These are phyloP conservation scores for Microcebus jonahi DNA, from an alignment of 2,113 vertebrate genomes.

Conservation along the genomic window DNA sequence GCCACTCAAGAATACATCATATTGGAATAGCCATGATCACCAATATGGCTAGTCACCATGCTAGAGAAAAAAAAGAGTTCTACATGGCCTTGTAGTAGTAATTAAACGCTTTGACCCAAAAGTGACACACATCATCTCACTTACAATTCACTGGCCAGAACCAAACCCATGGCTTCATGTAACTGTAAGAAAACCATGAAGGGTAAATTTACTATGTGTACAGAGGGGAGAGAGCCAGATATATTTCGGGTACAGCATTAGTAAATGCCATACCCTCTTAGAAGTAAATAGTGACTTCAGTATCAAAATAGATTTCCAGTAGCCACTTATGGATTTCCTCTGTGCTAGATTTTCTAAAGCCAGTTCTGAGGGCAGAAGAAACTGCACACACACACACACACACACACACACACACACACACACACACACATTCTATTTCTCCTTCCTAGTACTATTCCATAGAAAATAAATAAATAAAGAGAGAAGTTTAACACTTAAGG, in stretches of 20 bases:
- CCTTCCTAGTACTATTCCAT: background rate
- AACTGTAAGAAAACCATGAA: background rate
- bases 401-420: background rate
- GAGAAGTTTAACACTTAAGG: background rate
- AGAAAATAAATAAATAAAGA: background rate
- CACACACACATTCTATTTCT: background rate
- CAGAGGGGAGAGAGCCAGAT: background rate
- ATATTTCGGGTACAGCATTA: background rate
- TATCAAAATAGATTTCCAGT: background rate
- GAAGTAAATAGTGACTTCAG: background rate
- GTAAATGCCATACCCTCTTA: background rate
- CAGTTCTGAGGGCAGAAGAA: background rate
- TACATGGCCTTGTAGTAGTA: background rate
- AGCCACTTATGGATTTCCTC: background rate
- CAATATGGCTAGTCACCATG: background rate
- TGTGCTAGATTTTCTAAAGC: background rate
- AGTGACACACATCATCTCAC: background rate
- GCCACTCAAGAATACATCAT: background rate
- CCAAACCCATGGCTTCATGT: background rate
- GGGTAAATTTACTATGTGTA: background rate
- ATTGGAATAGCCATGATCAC: background rate
- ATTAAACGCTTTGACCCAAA: background rate
- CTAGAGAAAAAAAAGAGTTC: background rate
- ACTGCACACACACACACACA: background rate
- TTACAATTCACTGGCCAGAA: background rate